phyloP scores from a whole-genome alignment of 1,140 invertebrate species.

The Neoseiulus cucumeris region DNA sequence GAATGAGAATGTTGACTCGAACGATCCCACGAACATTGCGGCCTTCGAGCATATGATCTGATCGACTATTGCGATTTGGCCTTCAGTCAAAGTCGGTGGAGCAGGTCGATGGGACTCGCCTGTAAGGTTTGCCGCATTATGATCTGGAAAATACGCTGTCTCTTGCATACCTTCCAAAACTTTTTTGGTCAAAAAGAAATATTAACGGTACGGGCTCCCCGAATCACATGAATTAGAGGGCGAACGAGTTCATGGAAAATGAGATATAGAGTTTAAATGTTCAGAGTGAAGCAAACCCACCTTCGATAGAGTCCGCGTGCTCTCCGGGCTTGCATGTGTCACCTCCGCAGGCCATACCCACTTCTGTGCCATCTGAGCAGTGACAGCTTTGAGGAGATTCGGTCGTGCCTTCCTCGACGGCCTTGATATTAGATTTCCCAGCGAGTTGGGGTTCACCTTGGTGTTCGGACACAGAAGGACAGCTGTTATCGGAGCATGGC shows the following conservation, averaged over 20 bases:
- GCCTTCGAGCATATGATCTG: slow-evolving; percentile 83
- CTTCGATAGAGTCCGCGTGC: not conserved
- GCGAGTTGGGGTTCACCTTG: not conserved
- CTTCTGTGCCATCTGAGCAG: not conserved
- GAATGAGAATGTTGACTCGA: slow-evolving; percentile 86
- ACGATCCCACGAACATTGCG: slow-evolving; percentile 60
- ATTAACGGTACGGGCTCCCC: not conserved
- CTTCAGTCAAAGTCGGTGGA: slow-evolving; percentile 39
- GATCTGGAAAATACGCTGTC: no score
- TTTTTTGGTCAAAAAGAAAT: not conserved
- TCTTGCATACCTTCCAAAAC: not conserved
- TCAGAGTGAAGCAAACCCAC: not conserved
- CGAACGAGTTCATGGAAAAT: no score
- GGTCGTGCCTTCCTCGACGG: not conserved
- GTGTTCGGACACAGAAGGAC: not conserved
- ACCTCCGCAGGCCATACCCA: not conserved
- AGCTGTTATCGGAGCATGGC: not conserved
- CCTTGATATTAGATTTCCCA: not conserved
- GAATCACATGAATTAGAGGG: no score
- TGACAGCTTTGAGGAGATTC: not conserved
- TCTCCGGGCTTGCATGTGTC: not conserved
- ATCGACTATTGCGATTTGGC: slow-evolving; percentile 78
- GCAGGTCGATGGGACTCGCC: not conserved
- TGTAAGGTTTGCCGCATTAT: not conserved
- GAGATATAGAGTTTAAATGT: not conserved